Evolutionary conservation across 2,113 vertebrate species (phyloP).

Genomic region (Balaenoptera acutorostrata): DNA sequence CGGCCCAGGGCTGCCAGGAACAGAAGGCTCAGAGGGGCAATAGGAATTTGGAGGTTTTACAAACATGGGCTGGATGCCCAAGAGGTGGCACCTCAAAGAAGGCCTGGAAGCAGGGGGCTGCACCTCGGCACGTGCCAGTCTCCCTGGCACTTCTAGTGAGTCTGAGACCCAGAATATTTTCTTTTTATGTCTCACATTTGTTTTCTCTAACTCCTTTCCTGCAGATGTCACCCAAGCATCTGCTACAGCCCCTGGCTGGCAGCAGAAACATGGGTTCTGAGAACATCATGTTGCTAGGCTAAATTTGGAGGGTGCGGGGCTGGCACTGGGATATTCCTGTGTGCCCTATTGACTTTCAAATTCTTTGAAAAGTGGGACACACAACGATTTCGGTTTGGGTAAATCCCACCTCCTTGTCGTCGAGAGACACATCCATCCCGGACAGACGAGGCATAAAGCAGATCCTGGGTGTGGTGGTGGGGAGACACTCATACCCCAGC

Average conservation of each 20-base stretch:
- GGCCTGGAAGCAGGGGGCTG: background rate
- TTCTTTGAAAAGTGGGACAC: background rate
- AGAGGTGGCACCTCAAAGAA: background rate
- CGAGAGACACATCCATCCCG: background rate
- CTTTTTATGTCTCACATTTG: background rate
- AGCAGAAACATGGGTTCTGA: background rate
- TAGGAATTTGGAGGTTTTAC: background rate
- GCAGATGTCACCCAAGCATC: slow-evolving; percentile 31
- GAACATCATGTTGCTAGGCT: background rate
- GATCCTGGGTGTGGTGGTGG: background rate
- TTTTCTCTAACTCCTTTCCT: background rate
- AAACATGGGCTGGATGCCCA: background rate
- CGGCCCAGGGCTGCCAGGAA: background rate
- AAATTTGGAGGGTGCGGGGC: slow-evolving; percentile 20
- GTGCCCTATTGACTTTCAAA: background rate
- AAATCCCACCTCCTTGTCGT: background rate
- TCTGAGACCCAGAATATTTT: background rate
- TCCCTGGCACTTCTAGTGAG: background rate
- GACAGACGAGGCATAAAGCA: background rate
- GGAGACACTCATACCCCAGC: background rate
- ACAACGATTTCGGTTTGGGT: background rate
- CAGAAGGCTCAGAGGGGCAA: background rate
- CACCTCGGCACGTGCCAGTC: too few species aligned
- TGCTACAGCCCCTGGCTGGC: background rate
- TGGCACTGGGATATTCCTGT: slow-evolving; percentile 32